phyloP scores from a whole-genome alignment of 1,140 invertebrate species.

The Rhagoletis zephyria region DNA sequence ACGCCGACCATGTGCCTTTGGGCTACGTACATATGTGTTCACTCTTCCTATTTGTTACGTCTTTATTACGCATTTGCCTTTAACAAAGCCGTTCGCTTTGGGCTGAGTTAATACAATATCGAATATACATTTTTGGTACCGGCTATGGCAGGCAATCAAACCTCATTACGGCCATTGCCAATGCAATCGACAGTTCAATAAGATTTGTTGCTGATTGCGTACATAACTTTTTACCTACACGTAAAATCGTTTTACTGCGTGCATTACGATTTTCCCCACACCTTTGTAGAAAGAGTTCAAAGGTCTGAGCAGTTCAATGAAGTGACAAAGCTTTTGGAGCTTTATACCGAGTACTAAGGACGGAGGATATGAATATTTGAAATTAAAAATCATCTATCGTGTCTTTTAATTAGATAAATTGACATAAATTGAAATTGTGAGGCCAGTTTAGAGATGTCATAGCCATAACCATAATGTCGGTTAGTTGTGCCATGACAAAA shows the following conservation, averaged over 20 bases:
- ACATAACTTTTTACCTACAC: constrained; percentile 3
- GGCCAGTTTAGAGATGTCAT: no score
- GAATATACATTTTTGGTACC: background rate
- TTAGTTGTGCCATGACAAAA: no score
- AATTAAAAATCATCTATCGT: no score
- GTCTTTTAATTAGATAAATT: no score
- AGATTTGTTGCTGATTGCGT: constrained; percentile 47
- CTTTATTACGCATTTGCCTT: constrained; percentile 47
- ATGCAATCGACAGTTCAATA: constrained; percentile 43
- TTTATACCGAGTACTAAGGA: no score
- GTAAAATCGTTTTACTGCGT: background rate
- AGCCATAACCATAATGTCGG: no score
- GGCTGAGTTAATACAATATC: constrained; percentile 49
- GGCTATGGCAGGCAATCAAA: constrained; percentile 38
- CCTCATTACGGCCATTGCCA: constrained; percentile 49
- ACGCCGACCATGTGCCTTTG: constrained; percentile 19
- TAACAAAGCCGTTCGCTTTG: constrained; percentile 30
- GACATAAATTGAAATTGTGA: no score
- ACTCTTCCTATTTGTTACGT: constrained; percentile 39
- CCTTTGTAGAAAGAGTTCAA: background rate
- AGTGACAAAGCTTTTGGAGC: no score
- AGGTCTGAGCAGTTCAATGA: background rate
- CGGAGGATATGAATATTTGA: no score
- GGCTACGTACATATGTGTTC: background rate
- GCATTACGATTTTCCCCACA: background rate